A percentile compares a stretch with the other conserved stretches of the same genome.
Conservation (phyloP, 23 tunicate genomes). For the Oikopleura dioica region DNA sequence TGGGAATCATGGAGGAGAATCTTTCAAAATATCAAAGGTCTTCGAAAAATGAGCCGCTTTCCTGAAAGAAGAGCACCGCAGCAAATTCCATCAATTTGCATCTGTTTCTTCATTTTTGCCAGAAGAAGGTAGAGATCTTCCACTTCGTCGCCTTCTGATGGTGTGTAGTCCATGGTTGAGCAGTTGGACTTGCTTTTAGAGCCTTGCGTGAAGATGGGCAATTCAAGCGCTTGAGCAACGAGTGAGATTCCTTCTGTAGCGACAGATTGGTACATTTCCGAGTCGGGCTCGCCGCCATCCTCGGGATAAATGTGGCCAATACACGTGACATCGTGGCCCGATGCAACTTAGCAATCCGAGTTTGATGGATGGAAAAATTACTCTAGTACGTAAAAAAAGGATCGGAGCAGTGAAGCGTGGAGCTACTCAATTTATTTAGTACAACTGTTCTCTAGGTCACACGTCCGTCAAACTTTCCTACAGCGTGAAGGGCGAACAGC, state of each 20-base stretch:
- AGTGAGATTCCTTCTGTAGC: constrained; percentile 26
- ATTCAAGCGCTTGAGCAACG: not conserved
- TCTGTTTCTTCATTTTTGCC: constrained; percentile 24
- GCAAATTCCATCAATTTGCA: constrained; percentile 39
- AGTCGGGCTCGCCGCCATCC: constrained; percentile 45
- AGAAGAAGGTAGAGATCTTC: constrained; percentile 65
- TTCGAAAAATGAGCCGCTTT: too few relatives aligned
- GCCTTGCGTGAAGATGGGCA: not conserved
- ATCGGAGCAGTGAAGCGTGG: too few relatives aligned
- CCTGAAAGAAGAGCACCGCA: constrained; percentile 91
- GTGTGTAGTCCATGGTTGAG: constrained; percentile 19
- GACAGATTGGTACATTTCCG: constrained; percentile 93
- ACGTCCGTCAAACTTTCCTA: too few relatives aligned
- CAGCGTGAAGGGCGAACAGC: not conserved
- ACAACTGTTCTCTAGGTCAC: too few relatives aligned
- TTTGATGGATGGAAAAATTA: too few relatives aligned
- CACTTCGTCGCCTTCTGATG: constrained; percentile 52
- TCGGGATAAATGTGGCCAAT: not conserved
- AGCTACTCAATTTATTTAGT: too few relatives aligned
- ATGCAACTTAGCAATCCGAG: not conserved
- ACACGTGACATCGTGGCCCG: not conserved
- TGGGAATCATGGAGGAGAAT: too few relatives aligned
- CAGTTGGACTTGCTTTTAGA: constrained; percentile 28
- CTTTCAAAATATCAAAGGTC: too few relatives aligned
- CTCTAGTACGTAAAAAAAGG: too few relatives aligned